A percentile compares a stretch with the other conserved stretches of the same genome.
Conservation (phyloP, 1,140 invertebrate genomes). For the Pemphigus obesinymphae region DNA sequence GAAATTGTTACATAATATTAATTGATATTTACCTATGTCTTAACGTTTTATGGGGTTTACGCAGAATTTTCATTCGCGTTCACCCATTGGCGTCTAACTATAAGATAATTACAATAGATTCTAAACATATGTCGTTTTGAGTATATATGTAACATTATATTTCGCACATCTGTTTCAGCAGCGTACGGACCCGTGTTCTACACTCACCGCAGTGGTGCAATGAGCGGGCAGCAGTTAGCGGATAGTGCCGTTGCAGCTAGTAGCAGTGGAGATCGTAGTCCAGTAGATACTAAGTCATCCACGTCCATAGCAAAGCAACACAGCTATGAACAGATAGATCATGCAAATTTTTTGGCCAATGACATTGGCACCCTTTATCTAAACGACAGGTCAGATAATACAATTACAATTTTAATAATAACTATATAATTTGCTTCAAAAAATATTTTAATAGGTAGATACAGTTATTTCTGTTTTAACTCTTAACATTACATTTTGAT, state of each 20-base stretch:
- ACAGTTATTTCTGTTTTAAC: no score
- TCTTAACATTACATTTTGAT: no score
- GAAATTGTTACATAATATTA: no score
- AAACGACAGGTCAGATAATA: constrained; percentile 3
- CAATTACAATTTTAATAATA: no score
- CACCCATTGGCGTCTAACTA: no score
- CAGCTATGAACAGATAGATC: constrained; percentile 29
- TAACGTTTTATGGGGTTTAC: no score
- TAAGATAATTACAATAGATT: no score
- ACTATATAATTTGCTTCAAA: no score
- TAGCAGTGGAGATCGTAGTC: not conserved
- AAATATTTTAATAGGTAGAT: no score
- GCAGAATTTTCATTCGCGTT: no score
- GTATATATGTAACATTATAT: not conserved
- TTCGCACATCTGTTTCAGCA: not conserved
- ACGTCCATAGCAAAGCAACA: constrained; percentile 8
- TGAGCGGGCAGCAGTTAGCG: constrained; percentile 24
- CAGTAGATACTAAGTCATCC: not conserved
- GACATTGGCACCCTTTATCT: constrained; percentile 13
- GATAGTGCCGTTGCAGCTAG: not conserved
- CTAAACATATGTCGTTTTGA: not conserved
- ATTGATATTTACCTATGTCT: no score
- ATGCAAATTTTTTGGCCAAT: constrained; percentile 31
- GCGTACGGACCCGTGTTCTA: constrained; percentile 27
- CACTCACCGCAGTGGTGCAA: not conserved